Evolutionary conservation across 2,797 vertebrate species (phyloP).

Genomic region (Hafferia zeledoni): DNA sequence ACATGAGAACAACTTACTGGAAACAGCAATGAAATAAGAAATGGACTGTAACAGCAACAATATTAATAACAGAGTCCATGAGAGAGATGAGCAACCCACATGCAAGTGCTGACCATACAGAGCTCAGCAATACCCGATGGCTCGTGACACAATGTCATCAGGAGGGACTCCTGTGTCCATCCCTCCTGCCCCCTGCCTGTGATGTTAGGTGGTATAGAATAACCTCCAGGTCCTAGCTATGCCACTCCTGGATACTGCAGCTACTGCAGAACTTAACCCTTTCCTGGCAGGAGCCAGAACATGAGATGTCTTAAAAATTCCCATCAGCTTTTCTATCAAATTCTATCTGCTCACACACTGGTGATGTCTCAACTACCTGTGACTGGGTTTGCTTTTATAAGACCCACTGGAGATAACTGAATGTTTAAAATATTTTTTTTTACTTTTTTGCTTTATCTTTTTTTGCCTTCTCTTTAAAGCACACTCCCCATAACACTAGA

Average conservation of each 20-base stretch:
- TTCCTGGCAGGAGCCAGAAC: neutral
- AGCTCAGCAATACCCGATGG: neutral
- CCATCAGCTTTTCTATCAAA: neutral
- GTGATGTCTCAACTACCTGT: neutral
- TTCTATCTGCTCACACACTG: neutral
- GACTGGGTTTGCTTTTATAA: neutral
- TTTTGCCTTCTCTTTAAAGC: neutral
- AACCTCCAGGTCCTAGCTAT: neutral
- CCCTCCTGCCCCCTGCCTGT: too few species aligned
- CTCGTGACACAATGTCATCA: too few species aligned
- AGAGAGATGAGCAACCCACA: neutral
- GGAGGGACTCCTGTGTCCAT: neutral
- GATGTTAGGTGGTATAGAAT: neutral
- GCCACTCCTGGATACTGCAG: neutral
- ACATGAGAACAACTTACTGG: neutral
- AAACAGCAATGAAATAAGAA: neutral
- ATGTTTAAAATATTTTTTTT: neutral
- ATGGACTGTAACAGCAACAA: neutral
- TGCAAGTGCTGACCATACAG: neutral
- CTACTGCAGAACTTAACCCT: neutral
- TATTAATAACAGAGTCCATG: too few species aligned
- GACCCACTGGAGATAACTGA: neutral
- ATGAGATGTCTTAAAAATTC: neutral
- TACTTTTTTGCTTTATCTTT: neutral
- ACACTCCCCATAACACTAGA: neutral